A percentile compares a stretch with the other conserved stretches of the same genome.
Evolutionary conservation across 1,140 invertebrate species (phyloP).

Genomic region (Monochamus saltuarius): DNA sequence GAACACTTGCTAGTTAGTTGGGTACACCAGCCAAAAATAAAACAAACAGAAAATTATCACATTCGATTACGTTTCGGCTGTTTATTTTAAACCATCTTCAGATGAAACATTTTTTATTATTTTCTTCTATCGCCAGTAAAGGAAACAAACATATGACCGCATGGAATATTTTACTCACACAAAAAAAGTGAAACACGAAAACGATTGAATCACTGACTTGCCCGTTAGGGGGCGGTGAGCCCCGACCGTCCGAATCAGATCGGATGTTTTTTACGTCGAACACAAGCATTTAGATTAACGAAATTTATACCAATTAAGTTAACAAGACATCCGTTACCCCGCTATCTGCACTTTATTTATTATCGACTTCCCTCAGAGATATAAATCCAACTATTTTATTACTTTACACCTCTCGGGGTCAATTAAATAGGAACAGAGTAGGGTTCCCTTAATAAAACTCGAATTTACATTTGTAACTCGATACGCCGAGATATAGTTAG

Average conservation of each 20-base stretch:
- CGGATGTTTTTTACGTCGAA: constrained; percentile 23
- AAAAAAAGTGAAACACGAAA: no score
- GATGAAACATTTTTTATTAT: no score
- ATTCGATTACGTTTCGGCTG: no score
- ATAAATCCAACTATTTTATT: constrained; percentile 26
- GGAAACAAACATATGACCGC: no score
- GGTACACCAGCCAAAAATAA: no score
- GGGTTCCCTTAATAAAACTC: constrained; percentile 25
- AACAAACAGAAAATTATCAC: no score
- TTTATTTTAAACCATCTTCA: no score
- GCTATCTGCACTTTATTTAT: constrained; percentile 22
- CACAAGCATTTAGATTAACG: constrained; percentile 30
- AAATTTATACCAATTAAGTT: constrained; percentile 30
- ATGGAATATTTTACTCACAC: no score
- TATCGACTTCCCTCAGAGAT: constrained; percentile 6
- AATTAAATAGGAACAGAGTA: constrained; percentile 25
- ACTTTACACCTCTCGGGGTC: constrained; percentile 21
- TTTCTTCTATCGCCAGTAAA: no score
- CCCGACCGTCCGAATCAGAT: constrained; percentile 15
- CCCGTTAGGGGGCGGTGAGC: no score
- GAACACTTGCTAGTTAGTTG: no score
- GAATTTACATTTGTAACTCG: constrained; percentile 30
- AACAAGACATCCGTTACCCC: constrained; percentile 27
- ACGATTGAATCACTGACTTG: no score
- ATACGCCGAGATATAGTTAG: constrained; percentile 2